Conservation (phyloP, 1,140 invertebrate species). For the Pentalonia nigronervosa region DNA sequence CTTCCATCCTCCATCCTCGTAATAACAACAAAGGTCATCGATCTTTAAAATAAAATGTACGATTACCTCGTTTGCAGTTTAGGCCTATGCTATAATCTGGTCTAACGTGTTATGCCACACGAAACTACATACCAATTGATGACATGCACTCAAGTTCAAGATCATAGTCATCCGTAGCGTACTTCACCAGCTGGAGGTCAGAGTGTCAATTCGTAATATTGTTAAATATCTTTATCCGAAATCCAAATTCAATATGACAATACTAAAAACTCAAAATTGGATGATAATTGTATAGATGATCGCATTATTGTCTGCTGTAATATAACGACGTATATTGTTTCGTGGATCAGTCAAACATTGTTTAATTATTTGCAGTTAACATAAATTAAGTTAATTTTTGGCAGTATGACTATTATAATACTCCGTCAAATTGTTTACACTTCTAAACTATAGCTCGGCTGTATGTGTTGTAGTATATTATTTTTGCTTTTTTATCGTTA, state of each 20-base stretch:
- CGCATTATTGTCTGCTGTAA: background rate
- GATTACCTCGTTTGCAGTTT: background rate
- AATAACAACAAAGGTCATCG: background rate
- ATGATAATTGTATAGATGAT: background rate
- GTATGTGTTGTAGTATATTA: background rate
- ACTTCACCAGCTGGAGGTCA: background rate
- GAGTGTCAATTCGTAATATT: background rate
- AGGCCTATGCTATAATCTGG: slow-evolving; percentile 35
- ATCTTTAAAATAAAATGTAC: slow-evolving; percentile 28
- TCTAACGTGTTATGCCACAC: slow-evolving; percentile 31
- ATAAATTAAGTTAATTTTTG: background rate
- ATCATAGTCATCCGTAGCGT: background rate
- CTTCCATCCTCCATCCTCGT: background rate
- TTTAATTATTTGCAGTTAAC: background rate
- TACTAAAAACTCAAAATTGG: background rate
- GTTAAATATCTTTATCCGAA: background rate
- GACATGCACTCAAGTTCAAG: background rate
- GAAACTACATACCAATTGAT: background rate
- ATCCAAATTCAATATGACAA: background rate
- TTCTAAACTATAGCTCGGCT: background rate
- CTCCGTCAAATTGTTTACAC: background rate
- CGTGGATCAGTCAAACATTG: background rate
- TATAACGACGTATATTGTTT: background rate
- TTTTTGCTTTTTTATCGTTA: too few species aligned
- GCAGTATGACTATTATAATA: background rate